Percentiles rank a stretch among this genome's conserved stretches.
Evolutionary conservation across 1,140 invertebrate species (phyloP).

Genomic region (Spodoptera frugiperda): DNA sequence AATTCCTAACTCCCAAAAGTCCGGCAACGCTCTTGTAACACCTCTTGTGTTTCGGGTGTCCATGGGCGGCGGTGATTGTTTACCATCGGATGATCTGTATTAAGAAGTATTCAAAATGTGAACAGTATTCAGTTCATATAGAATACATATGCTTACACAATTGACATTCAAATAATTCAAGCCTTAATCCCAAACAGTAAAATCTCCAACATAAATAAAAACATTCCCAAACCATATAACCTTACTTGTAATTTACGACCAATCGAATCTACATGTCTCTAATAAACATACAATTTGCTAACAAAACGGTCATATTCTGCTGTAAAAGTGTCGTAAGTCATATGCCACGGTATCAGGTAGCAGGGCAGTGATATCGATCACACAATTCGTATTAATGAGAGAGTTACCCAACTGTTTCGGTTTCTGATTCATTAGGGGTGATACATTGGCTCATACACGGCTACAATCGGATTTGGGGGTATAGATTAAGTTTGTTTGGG

Average conservation of each 20-base stretch:
- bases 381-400: conserved; percentile 71
- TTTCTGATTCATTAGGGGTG: conserved; percentile 77
- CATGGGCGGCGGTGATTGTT: too few relatives aligned
- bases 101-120: too few relatives aligned
- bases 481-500: conserved; percentile 49
- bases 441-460: conserved; percentile 71
- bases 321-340: not conserved
- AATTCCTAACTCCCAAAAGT: too few relatives aligned
- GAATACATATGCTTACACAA: too few relatives aligned
- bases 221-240: not conserved
- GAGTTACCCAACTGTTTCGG: conserved; percentile 70
- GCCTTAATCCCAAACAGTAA: too few relatives aligned
- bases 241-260: not conserved
- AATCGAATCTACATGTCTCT: not conserved
- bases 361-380: conserved; percentile 65
- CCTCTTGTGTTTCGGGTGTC: too few relatives aligned
- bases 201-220: not conserved
- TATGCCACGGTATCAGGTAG: not conserved
- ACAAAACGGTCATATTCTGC: not conserved
- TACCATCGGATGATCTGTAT: too few relatives aligned
- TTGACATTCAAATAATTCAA: too few relatives aligned
- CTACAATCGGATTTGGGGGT: conserved; percentile 55
- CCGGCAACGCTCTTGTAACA: too few relatives aligned
- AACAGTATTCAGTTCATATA: too few relatives aligned
- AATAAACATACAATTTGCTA: not conserved